Conservation (phyloP, 2,888 invertebrate genomes). For the Tachina fera region DNA sequence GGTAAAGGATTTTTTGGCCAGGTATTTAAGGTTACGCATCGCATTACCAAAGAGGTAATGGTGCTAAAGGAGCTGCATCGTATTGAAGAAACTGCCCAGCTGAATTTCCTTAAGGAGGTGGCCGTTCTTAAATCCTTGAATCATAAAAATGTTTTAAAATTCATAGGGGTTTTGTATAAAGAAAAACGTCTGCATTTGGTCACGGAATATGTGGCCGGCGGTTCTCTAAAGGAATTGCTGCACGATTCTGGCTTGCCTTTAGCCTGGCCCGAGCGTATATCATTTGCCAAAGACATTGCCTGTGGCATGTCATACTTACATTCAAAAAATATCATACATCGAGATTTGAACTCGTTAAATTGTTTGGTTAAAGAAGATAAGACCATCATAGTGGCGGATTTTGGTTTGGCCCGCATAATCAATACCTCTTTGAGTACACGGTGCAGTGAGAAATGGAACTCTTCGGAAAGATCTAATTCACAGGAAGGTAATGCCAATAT, state of each 20-base stretch:
- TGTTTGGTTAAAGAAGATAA: slow-evolving; percentile 95
- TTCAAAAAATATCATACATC: slow-evolving; percentile 96
- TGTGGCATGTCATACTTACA: slow-evolving; percentile 97
- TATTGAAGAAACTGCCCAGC: slow-evolving; percentile 96
- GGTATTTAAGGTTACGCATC: slow-evolving; percentile 95
- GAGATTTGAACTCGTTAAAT: slow-evolving; percentile 97
- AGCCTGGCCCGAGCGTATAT: slow-evolving; percentile 91
- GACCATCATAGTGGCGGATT: slow-evolving; percentile 97
- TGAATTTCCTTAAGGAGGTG: slow-evolving; percentile 97
- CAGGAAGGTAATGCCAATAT: slow-evolving; percentile 68
- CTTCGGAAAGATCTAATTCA: slow-evolving; percentile 78
- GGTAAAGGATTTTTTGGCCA: slow-evolving; percentile 98
- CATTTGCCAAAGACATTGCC: slow-evolving; percentile 95
- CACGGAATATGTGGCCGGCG: slow-evolving; percentile 96
- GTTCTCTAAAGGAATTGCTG: slow-evolving; percentile 92
- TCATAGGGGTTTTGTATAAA: slow-evolving; percentile 96
- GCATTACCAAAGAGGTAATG: slow-evolving; percentile 96
- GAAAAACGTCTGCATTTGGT: slow-evolving; percentile 95
- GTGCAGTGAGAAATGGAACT: slow-evolving; percentile 78
- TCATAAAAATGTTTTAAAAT: slow-evolving; percentile 94
- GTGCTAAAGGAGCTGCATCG: slow-evolving; percentile 96
- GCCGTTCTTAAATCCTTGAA: slow-evolving; percentile 94
- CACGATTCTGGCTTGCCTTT: slow-evolving; percentile 89
- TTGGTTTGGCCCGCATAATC: slow-evolving; percentile 94
- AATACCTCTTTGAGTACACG: slow-evolving; percentile 82